phyloP scores from a whole-genome alignment of 2,888 invertebrate species.

The Rugalucina vietnamica region DNA sequence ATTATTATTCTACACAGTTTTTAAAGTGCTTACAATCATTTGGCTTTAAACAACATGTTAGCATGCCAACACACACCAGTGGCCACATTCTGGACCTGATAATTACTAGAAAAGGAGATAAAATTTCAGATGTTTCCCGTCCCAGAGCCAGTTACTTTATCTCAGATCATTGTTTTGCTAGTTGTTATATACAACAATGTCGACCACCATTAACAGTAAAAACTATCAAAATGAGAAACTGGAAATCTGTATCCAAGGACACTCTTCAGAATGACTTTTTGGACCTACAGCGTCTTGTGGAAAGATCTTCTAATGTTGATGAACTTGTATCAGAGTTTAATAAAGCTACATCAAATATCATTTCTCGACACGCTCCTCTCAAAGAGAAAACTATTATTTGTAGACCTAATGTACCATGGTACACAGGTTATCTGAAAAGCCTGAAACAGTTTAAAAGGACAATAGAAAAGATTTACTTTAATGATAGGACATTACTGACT shows the following conservation, averaged over 20 bases:
- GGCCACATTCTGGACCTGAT: conserved; percentile 37
- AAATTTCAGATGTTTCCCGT: conserved; percentile 14
- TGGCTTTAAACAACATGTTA: conserved; percentile 25
- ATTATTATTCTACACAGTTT: conserved; percentile 37
- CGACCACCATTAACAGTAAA: conserved; percentile 12
- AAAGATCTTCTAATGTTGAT: conserved; percentile 23
- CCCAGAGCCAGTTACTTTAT: conserved; percentile 24
- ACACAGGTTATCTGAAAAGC: conserved; percentile 31
- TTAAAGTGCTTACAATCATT: conserved; percentile 25
- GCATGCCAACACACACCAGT: conserved; percentile 17
- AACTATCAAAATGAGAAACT: conserved; percentile 32
- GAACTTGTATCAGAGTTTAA: conserved; percentile 17
- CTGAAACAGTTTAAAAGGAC: conserved; percentile 36
- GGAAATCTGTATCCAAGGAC: conserved; percentile 26
- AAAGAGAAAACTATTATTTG: conserved; percentile 40
- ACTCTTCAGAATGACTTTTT: conserved; percentile 22
- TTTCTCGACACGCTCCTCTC: conserved; percentile 31
- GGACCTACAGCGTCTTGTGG: background rate
- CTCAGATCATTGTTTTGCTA: conserved; percentile 39
- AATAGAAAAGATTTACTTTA: conserved; percentile 33
- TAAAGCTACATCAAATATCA: conserved; percentile 20
- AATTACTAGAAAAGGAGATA: conserved; percentile 30
- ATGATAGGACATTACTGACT: conserved; percentile 26
- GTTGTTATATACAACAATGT: conserved; percentile 21
- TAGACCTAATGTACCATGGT: conserved; percentile 39